Evolutionary conservation across 2,888 invertebrate genomes (phyloP), one percentile per base, ranked within the genome.

Genomic region (Phragmatobia fuliginosa): DNA sequence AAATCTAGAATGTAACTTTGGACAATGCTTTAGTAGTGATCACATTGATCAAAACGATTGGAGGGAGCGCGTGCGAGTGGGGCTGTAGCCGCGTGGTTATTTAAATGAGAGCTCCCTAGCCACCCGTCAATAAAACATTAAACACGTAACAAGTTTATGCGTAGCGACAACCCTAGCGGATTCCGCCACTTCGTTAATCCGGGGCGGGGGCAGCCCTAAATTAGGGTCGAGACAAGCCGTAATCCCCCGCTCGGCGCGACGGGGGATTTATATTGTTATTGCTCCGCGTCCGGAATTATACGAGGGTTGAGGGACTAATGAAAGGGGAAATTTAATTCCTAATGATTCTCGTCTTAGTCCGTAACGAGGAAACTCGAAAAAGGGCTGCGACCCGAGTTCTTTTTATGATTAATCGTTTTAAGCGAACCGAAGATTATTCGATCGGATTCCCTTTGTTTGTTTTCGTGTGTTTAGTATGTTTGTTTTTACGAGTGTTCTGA

Each of bases 281-380:
- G 94, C 94, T 94, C 92, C 91, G 94, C 93, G 94, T 95, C 94
- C 95, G 94, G 95, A 94, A 94, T 94, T 94, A 94, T 94, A 94
- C 94, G 95, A 95, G 94, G 95, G 94, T 94, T 94, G 94, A 94
- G 95, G 94, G 95, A 95, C 95, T 95, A 95, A 95, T 95, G 94
- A 95, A 95, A 95, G 94, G 94, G 95, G 94, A 95, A 94, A 95
- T 95, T 95, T 95, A 95, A 95, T 94, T 94, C 95, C 94, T 95
- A 95, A 95, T 95, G 95, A 95, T 95, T 94, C 94, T 93, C 95
- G 94, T 95, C 95, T 94, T 94, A 94, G 94, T 90, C 93, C 92
- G 94, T 95, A 95, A 95, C 94, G 94, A 94, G 94, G 94, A 93
- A 93, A 94, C 93, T 93, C 92, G 92, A 93, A 94, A 95, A 94